Evolutionary conservation across 2,797 vertebrate genomes (phyloP), one percentile per base, ranked within the genome.

Genomic region (Tangara arthus): DNA sequence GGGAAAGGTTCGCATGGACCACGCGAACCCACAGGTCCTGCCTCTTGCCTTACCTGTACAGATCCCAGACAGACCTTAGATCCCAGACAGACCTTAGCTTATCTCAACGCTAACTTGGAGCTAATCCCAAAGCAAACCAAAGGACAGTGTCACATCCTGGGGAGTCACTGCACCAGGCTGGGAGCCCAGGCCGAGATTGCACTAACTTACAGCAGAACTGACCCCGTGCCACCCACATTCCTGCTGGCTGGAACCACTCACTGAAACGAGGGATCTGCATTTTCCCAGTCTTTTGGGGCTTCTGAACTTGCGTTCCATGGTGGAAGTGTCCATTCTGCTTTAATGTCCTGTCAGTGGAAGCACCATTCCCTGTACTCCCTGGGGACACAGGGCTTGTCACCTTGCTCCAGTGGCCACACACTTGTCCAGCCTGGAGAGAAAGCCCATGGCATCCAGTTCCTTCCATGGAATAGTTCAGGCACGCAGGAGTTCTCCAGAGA

Each of bases 21-120:
- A 41, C 59, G 97, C 64, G 49, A 96, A 96, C 96, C 96, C 44
- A 5, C 92, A 91, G 96, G 94, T 97, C 94, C 69, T 96, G 97
- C 97, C 97, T 98, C 97, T 98, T 98, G 98, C 98, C 98, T 98
- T 98, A 98, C 76, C 84, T 97, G 97, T 97, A 93, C 95, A 97
- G 97, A 90, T 79, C 52, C 66, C 46, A 16, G 79, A 39, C 22
- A 56, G 50, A 69, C 35, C 64, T 86, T 61, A 86, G 55, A 77
- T 61, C 55, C 72, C 55, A 46, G 72, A 89, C 87, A 97, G 97
- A 97, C 96, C 80, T 91, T 91, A 94, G 96, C 96, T 97, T 95
- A 94, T 97, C 96, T 97, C 95, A 66, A 94, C 15, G 39, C 90
- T 72, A 76, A 96, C 94, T 94, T 96, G 28, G 93, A 96, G 96